Conservation (phyloP, 1,140 invertebrate genomes). For the Globodera rostochiensis region DNA sequence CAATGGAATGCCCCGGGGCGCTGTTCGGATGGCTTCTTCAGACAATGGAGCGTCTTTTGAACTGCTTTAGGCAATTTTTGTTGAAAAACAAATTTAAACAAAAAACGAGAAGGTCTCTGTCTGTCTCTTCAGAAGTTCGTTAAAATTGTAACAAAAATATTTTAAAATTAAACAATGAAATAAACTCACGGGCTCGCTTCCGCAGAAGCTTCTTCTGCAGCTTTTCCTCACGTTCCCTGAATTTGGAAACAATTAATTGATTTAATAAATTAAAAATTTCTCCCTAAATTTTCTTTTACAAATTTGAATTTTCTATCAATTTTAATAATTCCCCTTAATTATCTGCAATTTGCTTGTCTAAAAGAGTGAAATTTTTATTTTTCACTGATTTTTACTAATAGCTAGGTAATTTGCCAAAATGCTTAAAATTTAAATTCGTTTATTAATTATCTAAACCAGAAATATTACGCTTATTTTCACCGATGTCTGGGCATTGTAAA, state of each 20-base stretch:
- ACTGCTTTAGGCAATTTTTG: neutral
- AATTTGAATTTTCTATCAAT: neutral
- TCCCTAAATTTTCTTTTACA: neutral
- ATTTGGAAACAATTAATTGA: neutral
- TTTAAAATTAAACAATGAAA: neutral
- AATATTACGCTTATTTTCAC: no score
- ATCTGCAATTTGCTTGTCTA: neutral
- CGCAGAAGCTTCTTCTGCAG: conserved; percentile 34
- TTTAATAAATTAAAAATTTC: conserved; percentile 12
- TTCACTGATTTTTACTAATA: neutral
- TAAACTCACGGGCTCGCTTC: conserved; percentile 27
- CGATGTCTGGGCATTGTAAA: no score
- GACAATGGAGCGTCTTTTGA: neutral
- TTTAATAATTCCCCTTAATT: no score
- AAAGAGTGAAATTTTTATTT: neutral
- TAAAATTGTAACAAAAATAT: neutral
- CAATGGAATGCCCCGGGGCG: neutral
- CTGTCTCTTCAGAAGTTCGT: neutral
- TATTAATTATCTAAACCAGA: no score
- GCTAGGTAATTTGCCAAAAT: neutral
- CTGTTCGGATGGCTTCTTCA: neutral
- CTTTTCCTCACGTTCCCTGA: conserved; percentile 40
- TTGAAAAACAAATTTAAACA: conserved; percentile 1
- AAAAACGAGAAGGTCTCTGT: neutral
- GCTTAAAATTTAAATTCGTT: no score